phyloP scores from a whole-genome alignment of 35 echinoderm and acorn worm genomes.

The Stichopus chloronotus region DNA sequence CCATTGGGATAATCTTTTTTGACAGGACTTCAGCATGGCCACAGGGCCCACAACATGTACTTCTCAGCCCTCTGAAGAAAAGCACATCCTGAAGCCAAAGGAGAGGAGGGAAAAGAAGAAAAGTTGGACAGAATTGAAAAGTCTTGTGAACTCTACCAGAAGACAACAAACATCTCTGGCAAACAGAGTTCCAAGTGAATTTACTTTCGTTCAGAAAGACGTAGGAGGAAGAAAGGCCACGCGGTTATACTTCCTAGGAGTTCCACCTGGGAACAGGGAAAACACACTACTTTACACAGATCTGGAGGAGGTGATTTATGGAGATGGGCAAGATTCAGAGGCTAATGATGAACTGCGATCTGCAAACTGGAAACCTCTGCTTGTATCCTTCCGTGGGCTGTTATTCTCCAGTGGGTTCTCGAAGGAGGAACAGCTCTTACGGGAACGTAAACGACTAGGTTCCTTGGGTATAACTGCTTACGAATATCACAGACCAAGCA shows the following conservation, averaged over 20 bases:
- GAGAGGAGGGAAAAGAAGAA: slow-evolving; percentile 48
- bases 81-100: slow-evolving; percentile 16
- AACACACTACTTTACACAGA: slow-evolving; percentile 92
- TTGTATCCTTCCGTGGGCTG: slow-evolving; percentile 83
- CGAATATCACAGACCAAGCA: slow-evolving; percentile 73
- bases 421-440: slow-evolving; percentile 87
- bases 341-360: background rate
- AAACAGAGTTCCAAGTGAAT: slow-evolving; percentile 86
- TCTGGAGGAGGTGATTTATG: slow-evolving; percentile 23
- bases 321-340: background rate
- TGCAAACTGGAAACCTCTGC: slow-evolving; percentile 82
- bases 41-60: slow-evolving; percentile 80
- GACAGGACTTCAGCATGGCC: slow-evolving; percentile 61
- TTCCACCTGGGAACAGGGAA: slow-evolving; percentile 85
- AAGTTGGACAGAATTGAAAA: slow-evolving; percentile 87
- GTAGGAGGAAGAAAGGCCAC: slow-evolving; percentile 45
- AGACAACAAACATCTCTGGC: slow-evolving; percentile 85
- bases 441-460: slow-evolving; percentile 91
- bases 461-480: slow-evolving; percentile 94
- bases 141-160: slow-evolving; percentile 82
- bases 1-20: background rate
- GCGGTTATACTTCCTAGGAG: slow-evolving; percentile 87
- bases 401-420: slow-evolving; percentile 75
- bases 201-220: slow-evolving; percentile 79
- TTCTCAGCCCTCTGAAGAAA: slow-evolving; percentile 49